These are phyloP conservation scores for Percina caprodes DNA, from an alignment of 2,113 vertebrate genomes.

Conservation along the genomic window DNA sequence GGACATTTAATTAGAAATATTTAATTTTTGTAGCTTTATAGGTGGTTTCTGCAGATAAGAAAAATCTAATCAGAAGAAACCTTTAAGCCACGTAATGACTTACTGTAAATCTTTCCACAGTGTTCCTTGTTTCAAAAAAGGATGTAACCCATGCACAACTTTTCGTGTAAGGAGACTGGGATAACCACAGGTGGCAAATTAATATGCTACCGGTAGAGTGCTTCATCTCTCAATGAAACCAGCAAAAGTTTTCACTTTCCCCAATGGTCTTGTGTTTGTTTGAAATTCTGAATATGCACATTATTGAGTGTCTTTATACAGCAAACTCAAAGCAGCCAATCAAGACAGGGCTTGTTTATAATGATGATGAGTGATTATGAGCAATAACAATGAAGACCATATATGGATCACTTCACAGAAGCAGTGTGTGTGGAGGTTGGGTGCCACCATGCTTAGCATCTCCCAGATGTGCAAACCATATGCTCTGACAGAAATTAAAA, in stretches of 20 bases:
- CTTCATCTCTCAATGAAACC: constrained; percentile 11
- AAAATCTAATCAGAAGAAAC: constrained; percentile 6
- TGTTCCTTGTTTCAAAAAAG: constrained; percentile 6
- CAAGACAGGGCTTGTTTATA: constrained; percentile 65
- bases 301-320: constrained; percentile 43
- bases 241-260: constrained; percentile 28
- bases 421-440: constrained; percentile 60
- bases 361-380: constrained; percentile 80
- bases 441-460: constrained; percentile 83
- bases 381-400: constrained; percentile 80
- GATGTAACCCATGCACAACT: background rate
- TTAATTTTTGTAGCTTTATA: background rate
- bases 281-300: constrained; percentile 50
- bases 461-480: constrained; percentile 95
- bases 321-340: constrained; percentile 58
- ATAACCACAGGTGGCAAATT: constrained; percentile 42
- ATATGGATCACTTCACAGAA: constrained; percentile 80
- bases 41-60: constrained; percentile 4
- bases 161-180: constrained; percentile 13
- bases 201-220: background rate
- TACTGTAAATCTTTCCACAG: constrained; percentile 1
- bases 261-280: constrained; percentile 37
- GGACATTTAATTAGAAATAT: background rate
- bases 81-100: background rate
- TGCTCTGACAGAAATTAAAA: constrained; percentile 93